Base-by-base conservation (phyloP, 2,797 vertebrate species). In the Melanogrammus aeglefinus region DNA sequence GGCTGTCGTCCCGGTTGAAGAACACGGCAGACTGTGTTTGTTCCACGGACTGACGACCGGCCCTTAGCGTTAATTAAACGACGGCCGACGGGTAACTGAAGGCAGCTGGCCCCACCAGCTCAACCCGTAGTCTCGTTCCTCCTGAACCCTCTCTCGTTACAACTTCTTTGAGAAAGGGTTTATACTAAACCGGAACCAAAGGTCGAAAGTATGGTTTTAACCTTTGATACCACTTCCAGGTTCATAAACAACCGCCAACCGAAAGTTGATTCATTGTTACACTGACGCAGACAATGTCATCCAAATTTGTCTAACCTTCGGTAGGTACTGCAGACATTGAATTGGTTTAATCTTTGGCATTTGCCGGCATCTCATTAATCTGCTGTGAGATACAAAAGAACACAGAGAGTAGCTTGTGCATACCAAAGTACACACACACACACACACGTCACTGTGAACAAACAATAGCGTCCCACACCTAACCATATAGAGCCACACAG, bases 171-270 rank as follows among this genome's bases (percentile, higher is more conserved):
- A 3, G 27, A 74, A 18, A 38, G 12, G 1, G 3, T 12, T 33
- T 13, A 14, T 72, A 29, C 27, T 29, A 24, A 13, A 71, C 69
- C 13, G 21, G 33, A 72, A 6, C 70, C 6, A 66, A 24, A 24
- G 57, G 6, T 24, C 21, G 57, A 66, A 66, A 8, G 57, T 66
- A 24, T 24, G n/a, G 57, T 66, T 66, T 24, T 66, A 66, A 66
- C 57, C 36, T 7, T 36, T 13, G 9, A 24, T 74, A 80, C 33
- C 72, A 31, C 79, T 87, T 78, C 83, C 57, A 13, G 82, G 16
- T 79, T 83, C 77, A 90, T 91, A 86, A 85, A 71, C 79, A 76
- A 74, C 66, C 76, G 36, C 24, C 77, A 31, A 74, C 77, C 66
- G 44, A 72, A 75, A 83, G 81, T 77, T 80, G 79, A 69, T 78